Evolutionary conservation across 1,140 invertebrate species (phyloP).

Genomic region (Drosophila busckii): DNA sequence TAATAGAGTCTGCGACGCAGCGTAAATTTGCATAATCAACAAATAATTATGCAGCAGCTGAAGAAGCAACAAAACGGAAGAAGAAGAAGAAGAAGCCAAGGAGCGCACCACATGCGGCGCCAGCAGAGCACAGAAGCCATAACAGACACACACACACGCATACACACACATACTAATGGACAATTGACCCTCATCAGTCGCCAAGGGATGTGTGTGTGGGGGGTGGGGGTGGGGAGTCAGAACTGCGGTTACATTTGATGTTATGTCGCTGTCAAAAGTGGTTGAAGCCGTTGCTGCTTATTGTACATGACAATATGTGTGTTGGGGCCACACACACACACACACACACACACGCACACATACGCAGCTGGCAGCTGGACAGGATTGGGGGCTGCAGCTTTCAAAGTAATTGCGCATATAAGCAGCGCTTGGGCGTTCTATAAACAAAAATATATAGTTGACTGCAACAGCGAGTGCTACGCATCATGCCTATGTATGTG

Average conservation of each 20-base stretch:
- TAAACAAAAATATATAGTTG: no score
- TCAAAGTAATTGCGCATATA: conserved; percentile 42
- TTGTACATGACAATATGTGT: conserved; percentile 75
- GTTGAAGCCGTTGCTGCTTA: conserved; percentile 23
- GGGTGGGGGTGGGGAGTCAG: conserved; percentile 30
- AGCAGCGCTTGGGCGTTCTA: not conserved
- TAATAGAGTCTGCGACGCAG: conserved; percentile 44
- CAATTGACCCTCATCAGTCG: conserved; percentile 72
- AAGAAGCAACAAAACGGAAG: conserved; percentile 8
- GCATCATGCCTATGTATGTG: no score
- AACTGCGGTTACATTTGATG: conserved; percentile 71
- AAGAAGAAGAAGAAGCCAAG: conserved; percentile 55
- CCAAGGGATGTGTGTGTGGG: not conserved
- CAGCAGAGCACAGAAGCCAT: conserved; percentile 23
- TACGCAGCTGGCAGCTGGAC: not conserved
- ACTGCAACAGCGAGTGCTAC: no score
- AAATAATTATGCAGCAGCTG: conserved; percentile 73
- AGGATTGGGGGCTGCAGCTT: conserved; percentile 19
- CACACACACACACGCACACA: not conserved
- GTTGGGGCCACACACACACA: conserved; percentile 12
- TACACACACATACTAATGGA: conserved; percentile 52
- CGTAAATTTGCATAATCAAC: conserved; percentile 68
- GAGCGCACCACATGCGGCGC: conserved; percentile 38
- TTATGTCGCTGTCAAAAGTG: conserved; percentile 42
- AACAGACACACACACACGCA: conserved; percentile 16